A percentile compares a stretch with the other conserved stretches of the same genome.
phyloP scores from a whole-genome alignment of 2,797 vertebrate species.

The Austrolebias charrua region DNA sequence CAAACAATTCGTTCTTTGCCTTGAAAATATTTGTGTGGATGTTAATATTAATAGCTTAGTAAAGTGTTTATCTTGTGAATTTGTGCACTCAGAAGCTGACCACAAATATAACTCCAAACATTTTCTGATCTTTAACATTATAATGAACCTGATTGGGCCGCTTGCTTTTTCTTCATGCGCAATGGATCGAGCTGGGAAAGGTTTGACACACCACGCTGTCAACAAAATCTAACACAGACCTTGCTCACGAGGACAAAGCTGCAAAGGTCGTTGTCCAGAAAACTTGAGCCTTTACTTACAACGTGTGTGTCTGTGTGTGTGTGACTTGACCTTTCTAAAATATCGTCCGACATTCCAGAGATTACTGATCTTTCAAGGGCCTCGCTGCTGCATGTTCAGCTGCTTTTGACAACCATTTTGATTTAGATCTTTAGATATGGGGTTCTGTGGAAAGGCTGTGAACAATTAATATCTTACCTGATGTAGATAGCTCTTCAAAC shows the following conservation, averaged over 20 bases:
- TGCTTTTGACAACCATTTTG: conserved; percentile 48
- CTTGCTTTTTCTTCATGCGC: not conserved
- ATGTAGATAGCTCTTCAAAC: no score
- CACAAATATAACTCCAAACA: conserved; percentile 28
- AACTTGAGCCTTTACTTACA: conserved; percentile 42
- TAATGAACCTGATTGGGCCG: not conserved
- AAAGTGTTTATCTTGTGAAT: not conserved
- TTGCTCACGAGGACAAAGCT: conserved; percentile 52
- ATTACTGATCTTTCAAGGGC: conserved; percentile 53
- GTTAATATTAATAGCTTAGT: not conserved
- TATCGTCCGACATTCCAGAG: conserved; percentile 52
- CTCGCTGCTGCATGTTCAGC: conserved; percentile 47
- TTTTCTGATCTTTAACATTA: conserved; percentile 14
- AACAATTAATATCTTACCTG: no score
- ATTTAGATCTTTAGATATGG: not conserved
- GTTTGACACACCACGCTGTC: conserved; percentile 9
- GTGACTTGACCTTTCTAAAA: conserved; percentile 46
- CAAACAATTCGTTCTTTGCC: not conserved
- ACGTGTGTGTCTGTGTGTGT: not conserved
- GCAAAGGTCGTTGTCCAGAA: conserved; percentile 25
- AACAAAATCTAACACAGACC: conserved; percentile 33
- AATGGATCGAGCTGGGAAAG: no score
- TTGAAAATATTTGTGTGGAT: not conserved
- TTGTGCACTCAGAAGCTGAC: not conserved
- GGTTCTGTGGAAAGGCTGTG: no score